phyloP scores from a whole-genome alignment of 2,113 vertebrate species.

The Tetrao urogallus region DNA sequence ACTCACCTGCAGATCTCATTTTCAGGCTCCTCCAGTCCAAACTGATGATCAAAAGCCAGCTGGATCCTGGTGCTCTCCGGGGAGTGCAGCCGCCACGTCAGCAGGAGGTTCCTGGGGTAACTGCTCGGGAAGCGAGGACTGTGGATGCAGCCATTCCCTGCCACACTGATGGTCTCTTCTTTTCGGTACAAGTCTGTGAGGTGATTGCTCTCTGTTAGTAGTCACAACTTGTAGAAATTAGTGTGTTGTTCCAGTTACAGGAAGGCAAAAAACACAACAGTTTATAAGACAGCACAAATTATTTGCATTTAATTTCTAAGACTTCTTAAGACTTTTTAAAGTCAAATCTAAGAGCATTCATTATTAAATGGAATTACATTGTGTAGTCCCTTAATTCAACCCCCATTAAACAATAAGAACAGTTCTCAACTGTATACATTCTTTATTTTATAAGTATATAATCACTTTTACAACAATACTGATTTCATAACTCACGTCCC shows the following conservation, averaged over 20 bases:
- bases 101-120: conserved; percentile 93
- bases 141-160: conserved; percentile 84
- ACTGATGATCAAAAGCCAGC: conserved; percentile 91
- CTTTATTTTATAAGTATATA: conserved; percentile 1
- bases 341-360: neutral
- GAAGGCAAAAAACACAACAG: conserved; percentile 75
- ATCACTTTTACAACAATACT: neutral
- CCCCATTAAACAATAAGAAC: neutral
- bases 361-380: neutral
- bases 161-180: conserved; percentile 89
- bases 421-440: neutral
- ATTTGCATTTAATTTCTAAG: conserved; percentile 22
- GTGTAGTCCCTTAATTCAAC: neutral
- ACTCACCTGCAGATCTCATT: conserved; percentile 94
- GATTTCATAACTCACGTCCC: neutral
- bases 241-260: conserved; percentile 83
- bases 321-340: neutral
- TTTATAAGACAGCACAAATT: conserved; percentile 69
- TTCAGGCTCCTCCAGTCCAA: conserved; percentile 93
- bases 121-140: conserved; percentile 94
- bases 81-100: conserved; percentile 93
- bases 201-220: conserved; percentile 94
- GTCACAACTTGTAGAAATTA: conserved; percentile 91
- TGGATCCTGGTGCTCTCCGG: conserved; percentile 87
- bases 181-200: conserved; percentile 96